Percentiles rank a stretch among this genome's conserved stretches.
phyloP scores from a whole-genome alignment of 2,888 invertebrate species.

The Drosophila prostipennis region DNA sequence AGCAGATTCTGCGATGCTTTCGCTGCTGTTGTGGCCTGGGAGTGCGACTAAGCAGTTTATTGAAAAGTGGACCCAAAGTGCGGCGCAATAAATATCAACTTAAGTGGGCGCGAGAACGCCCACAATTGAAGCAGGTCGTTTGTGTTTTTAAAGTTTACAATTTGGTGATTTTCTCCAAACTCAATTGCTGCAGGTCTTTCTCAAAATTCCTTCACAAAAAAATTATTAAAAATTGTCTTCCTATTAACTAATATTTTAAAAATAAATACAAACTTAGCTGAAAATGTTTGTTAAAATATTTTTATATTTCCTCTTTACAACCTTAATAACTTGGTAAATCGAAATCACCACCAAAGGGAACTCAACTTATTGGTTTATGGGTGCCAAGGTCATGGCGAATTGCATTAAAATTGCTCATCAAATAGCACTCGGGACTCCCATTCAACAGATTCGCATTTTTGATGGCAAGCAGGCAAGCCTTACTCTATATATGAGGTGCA shows the following conservation, averaged over 20 bases:
- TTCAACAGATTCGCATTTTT: slow-evolving; percentile 47
- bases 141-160: neutral
- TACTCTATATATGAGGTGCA: slow-evolving; percentile 34
- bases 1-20: slow-evolving; percentile 44
- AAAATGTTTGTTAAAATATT: no score
- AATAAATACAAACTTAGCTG: neutral
- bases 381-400: slow-evolving; percentile 41
- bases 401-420: slow-evolving; percentile 44
- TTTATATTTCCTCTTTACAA: no score
- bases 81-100: slow-evolving; percentile 45
- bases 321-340: neutral
- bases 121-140: slow-evolving; percentile 1
- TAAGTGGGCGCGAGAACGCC: slow-evolving; percentile 30
- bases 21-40: slow-evolving; percentile 27
- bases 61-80: slow-evolving; percentile 66
- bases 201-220: neutral
- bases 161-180: no score
- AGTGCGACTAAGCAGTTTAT: slow-evolving; percentile 75
- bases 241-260: neutral
- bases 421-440: slow-evolving; percentile 34
- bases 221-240: neutral
- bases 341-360: neutral
- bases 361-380: slow-evolving; percentile 5
- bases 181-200: neutral
- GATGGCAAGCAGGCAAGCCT: slow-evolving; percentile 16